phyloP scores from a whole-genome alignment of 2,113 vertebrate species.

The Trichechus manatus region DNA sequence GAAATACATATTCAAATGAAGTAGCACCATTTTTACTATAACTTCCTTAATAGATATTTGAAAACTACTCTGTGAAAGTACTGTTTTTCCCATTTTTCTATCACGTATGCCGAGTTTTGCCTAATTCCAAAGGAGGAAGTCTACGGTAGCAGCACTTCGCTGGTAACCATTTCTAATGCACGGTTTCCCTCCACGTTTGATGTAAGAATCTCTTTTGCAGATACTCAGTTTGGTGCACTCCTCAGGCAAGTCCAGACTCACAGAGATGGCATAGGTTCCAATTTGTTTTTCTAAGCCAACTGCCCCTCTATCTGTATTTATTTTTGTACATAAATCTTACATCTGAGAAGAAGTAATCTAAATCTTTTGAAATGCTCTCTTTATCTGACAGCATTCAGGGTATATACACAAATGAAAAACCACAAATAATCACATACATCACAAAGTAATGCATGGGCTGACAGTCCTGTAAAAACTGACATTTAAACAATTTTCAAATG shows the following conservation, averaged over 20 bases:
- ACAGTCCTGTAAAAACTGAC: slow-evolving; percentile 40
- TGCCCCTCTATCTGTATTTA: slow-evolving; percentile 43
- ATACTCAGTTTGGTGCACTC: slow-evolving; percentile 36
- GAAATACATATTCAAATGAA: slow-evolving; percentile 39
- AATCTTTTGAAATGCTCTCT: slow-evolving; percentile 69
- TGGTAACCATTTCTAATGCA: slow-evolving; percentile 70
- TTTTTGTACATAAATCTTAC: slow-evolving; percentile 65
- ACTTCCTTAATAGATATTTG: background rate
- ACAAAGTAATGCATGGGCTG: slow-evolving; percentile 45
- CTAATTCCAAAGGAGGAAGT: slow-evolving; percentile 47
- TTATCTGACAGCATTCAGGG: slow-evolving; percentile 36
- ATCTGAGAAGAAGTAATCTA: slow-evolving; percentile 65
- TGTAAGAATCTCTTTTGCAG: slow-evolving; percentile 75
- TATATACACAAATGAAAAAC: slow-evolving; percentile 54
- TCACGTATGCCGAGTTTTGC: background rate
- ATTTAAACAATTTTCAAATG: slow-evolving; percentile 61
- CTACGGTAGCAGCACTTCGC: background rate
- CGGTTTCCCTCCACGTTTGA: slow-evolving; percentile 60
- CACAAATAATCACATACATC: slow-evolving; percentile 65
- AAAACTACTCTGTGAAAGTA: background rate
- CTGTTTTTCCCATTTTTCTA: background rate
- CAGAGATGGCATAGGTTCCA: slow-evolving; percentile 16
- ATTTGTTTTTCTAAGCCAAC: slow-evolving; percentile 71
- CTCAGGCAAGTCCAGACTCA: slow-evolving; percentile 66
- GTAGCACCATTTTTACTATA: background rate